Evolutionary conservation across 2,113 vertebrate genomes (phyloP).

Genomic region (Arvicanthis niloticus): DNA sequence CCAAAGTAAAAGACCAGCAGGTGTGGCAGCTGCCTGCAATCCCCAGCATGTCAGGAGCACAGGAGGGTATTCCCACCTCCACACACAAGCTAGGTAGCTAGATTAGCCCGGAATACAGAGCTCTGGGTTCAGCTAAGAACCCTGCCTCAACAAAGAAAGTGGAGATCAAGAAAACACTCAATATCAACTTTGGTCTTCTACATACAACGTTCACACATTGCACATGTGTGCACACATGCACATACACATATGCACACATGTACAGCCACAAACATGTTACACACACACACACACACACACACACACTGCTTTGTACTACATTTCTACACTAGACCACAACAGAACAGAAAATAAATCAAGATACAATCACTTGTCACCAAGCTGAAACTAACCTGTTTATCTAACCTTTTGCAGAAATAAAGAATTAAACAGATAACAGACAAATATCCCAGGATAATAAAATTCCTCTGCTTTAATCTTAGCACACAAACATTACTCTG

Average conservation of each 20-base stretch:
- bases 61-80: background rate
- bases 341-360: background rate
- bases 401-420: background rate
- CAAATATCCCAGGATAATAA: background rate
- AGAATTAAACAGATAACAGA: background rate
- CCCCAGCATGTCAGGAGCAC: background rate
- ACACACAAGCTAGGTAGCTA: background rate
- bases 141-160: background rate
- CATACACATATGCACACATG: background rate
- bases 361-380: background rate
- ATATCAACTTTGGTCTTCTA: background rate
- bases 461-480: background rate
- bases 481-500: background rate
- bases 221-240: background rate
- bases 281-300: background rate
- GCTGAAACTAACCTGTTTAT: slow-evolving; percentile 3
- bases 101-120: background rate
- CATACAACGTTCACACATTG: background rate
- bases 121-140: background rate
- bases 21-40: background rate
- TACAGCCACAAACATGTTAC: background rate
- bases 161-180: background rate
- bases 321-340: background rate
- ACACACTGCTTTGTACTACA: background rate
- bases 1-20: background rate